Evolutionary conservation across 2,113 vertebrate genomes (phyloP), one percentile per base, ranked within the genome.

Genomic region (Larimichthys crocea): DNA sequence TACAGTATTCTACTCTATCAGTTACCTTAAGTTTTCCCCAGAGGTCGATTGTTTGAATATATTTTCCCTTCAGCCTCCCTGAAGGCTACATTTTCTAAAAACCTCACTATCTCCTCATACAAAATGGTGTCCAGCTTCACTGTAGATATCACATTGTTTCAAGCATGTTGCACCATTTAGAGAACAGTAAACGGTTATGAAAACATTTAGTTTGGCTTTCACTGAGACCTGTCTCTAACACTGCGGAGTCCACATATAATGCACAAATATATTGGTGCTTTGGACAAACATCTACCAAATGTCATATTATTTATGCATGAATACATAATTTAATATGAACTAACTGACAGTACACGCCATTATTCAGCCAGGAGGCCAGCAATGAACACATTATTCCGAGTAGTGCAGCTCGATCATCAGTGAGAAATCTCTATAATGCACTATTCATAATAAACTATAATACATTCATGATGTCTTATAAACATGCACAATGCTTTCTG

Each of bases 41-140:
- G 55, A 53, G 46, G 12, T 60, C 8, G 16, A 74, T 29, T 49
- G 20, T n/a, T 70, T 56, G 60, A 71, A 59, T 29, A 9, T 50
- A 59, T 59, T 83, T 52, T 71, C 44, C 66, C 42, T 74, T 62
- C 48, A 56, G 48, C 48, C 19, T 22, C 22, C 15, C 10, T 60
- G 8, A 69, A 76, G 49, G 50, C 44, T 66, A 44, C 22, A 80
- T 52, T 61, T 66, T 66, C 26, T 59, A 42, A 71, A 71, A 70
- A 52, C 14, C 52, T 22, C 59, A 12, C 7, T 10, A 62, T 31
- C 15, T 62, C 24, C 59, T 64, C 49, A 2, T 10, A 31, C 11
- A 63, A 73, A 42, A 59, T 57, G 9, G 14, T 61, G 17, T 68
- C 20, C 19, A n/a, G 40, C 56, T 53, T 31, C n/a, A 15, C 44